Conservation (phyloP, 2,888 invertebrate species). For the Sinotaia quadrata region DNA sequence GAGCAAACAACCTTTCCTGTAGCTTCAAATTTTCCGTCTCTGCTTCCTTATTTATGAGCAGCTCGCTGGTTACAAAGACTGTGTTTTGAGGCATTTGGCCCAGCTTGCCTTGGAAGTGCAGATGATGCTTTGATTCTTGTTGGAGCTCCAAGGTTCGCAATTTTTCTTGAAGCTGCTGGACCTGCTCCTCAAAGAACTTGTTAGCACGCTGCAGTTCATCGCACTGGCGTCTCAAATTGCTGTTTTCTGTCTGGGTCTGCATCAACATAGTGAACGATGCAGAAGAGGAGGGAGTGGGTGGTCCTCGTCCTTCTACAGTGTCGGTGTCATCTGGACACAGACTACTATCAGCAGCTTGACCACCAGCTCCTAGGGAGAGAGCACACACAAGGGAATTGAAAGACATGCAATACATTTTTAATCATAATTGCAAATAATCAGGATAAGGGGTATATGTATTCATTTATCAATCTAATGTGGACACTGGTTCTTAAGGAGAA, state of each 20-base stretch:
- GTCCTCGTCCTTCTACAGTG: constrained; percentile 19
- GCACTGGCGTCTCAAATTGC: constrained; percentile 35
- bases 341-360: too few relatives aligned
- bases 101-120: neutral
- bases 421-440: too few relatives aligned
- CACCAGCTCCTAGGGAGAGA: too few relatives aligned
- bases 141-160: constrained; percentile 17
- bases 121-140: neutral
- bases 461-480: too few relatives aligned
- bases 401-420: too few relatives aligned
- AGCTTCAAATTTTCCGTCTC: constrained; percentile 51
- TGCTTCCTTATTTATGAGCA: neutral
- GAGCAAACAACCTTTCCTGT: constrained; percentile 43
- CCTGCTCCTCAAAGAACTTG: constrained; percentile 36
- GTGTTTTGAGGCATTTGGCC: neutral
- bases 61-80: neutral
- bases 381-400: too few relatives aligned
- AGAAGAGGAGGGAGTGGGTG: constrained; percentile 16
- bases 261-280: constrained; percentile 34
- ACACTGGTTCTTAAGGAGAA: too few relatives aligned
- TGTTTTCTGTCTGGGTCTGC: constrained; percentile 38
- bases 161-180: constrained; percentile 31
- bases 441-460: too few relatives aligned
- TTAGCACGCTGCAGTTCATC: constrained; percentile 37
- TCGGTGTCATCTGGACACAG: constrained; percentile 18